phyloP scores from a whole-genome alignment of 2,888 invertebrate species.

The Lithophane leautieri region DNA sequence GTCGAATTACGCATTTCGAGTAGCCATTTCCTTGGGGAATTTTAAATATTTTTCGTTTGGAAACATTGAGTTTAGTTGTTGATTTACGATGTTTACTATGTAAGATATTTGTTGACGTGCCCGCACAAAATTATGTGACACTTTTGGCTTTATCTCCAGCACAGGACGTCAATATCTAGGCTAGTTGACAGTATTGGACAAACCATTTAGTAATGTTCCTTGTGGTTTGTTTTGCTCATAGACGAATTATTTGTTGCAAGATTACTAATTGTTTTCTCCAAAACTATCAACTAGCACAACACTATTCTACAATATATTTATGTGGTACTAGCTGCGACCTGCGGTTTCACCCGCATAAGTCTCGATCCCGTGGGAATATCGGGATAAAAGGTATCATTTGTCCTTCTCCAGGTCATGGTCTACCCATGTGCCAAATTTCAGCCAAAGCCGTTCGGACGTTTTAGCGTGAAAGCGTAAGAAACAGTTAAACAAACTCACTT shows the following conservation, averaged over 20 bases:
- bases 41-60: slow-evolving; percentile 77
- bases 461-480: too few species aligned
- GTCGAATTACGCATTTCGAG: slow-evolving; percentile 87
- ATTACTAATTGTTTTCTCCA: not conserved
- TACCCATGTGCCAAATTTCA: too few species aligned
- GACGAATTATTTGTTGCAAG: not conserved
- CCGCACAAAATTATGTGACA: slow-evolving; percentile 17
- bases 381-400: too few species aligned
- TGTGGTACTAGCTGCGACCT: not conserved
- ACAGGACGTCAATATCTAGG: not conserved
- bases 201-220: not conserved
- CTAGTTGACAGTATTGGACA: not conserved
- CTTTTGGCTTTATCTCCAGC: slow-evolving; percentile 38
- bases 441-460: too few species aligned
- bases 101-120: slow-evolving; percentile 39
- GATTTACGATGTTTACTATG: slow-evolving; percentile 68
- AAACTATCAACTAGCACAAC: not conserved
- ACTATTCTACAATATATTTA: not conserved
- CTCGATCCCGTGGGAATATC: too few species aligned
- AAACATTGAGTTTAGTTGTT: slow-evolving; percentile 66
- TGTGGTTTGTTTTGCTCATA: not conserved
- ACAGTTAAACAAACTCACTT: too few species aligned
- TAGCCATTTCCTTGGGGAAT: slow-evolving; percentile 86
- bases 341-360: too few species aligned
- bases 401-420: too few species aligned